These are phyloP conservation scores for Onychomys arenicola DNA, from an alignment of 2,797 vertebrate species.

Conservation along the genomic window DNA sequence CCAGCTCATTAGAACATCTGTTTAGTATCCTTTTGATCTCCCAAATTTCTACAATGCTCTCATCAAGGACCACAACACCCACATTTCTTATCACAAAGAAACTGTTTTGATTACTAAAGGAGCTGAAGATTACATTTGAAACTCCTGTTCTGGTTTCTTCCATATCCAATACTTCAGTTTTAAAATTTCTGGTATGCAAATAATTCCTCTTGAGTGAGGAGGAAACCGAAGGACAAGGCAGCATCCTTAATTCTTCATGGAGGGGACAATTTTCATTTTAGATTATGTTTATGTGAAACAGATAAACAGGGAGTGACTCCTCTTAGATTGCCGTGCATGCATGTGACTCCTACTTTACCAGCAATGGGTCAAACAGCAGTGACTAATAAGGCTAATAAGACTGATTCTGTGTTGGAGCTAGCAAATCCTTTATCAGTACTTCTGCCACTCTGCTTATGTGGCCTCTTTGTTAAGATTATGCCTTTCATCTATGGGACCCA, in stretches of 20 bases:
- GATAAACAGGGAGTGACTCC: conserved; percentile 58
- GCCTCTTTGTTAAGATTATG: conserved; percentile 90
- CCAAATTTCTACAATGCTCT: background rate
- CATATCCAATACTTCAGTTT: conserved; percentile 60
- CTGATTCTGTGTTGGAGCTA: conserved; percentile 87
- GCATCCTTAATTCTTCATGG: conserved; percentile 60
- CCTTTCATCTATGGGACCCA: conserved; percentile 90
- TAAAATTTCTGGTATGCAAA: conserved; percentile 8
- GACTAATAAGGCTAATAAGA: conserved; percentile 88
- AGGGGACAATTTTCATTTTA: conserved; percentile 64
- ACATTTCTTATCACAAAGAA: conserved; percentile 51
- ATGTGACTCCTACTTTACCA: conserved; percentile 78
- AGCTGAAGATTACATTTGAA: conserved; percentile 74
- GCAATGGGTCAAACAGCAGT: conserved; percentile 84
- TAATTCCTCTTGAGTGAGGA: conserved; percentile 50
- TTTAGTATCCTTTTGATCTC: conserved; percentile 23
- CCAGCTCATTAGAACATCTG: background rate
- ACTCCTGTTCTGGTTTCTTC: conserved; percentile 62
- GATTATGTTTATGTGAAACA: conserved; percentile 74
- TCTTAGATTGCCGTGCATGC: conserved; percentile 55
- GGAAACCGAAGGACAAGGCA: conserved; percentile 58
- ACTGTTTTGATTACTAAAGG: conserved; percentile 71
- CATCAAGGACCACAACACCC: background rate
- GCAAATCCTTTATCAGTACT: conserved; percentile 89
- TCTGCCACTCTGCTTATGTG: conserved; percentile 88